Evolutionary conservation across 1,140 invertebrate genomes (phyloP).

Genomic region (Drosophila repletoides): DNA sequence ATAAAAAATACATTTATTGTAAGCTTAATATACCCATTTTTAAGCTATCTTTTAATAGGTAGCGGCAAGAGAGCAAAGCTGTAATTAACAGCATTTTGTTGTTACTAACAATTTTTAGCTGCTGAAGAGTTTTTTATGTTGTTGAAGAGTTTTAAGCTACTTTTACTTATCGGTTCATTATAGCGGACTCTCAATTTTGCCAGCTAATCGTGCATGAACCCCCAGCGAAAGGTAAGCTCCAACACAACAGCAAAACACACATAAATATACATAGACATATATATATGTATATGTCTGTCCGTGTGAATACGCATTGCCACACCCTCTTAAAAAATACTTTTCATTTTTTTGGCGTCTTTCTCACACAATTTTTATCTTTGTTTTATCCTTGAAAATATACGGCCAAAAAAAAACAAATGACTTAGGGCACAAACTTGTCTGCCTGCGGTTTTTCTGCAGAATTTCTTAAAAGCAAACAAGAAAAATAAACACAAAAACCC

Average conservation of each 20-base stretch:
- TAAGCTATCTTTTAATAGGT: too few relatives aligned
- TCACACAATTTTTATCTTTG: slow-evolving; percentile 37
- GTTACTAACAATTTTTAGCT: slow-evolving; percentile 35
- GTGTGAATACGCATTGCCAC: slow-evolving; percentile 14
- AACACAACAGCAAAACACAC: slow-evolving; percentile 13
- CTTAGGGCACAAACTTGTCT: slow-evolving; percentile 50
- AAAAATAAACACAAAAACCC: slow-evolving; percentile 25
- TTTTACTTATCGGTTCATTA: slow-evolving; percentile 79
- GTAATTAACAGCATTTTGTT: slow-evolving; percentile 62
- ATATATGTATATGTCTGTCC: background rate
- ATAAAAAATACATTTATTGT: too few relatives aligned
- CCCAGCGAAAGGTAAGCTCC: slow-evolving; percentile 58
- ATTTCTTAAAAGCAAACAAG: slow-evolving; percentile 37
- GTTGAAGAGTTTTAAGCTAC: slow-evolving; percentile 76
- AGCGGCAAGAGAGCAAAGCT: too few relatives aligned
- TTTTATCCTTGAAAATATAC: slow-evolving; percentile 67
- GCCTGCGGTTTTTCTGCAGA: slow-evolving; percentile 56
- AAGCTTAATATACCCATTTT: too few relatives aligned
- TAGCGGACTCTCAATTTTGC: slow-evolving; percentile 61
- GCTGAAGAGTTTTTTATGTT: slow-evolving; percentile 22
- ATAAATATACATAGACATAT: slow-evolving; percentile 4
- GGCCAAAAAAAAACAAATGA: slow-evolving; percentile 43
- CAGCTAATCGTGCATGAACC: slow-evolving; percentile 74
- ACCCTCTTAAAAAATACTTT: slow-evolving; percentile 37
- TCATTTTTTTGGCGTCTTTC: slow-evolving; percentile 55